Evolutionary conservation across 1,140 invertebrate species (phyloP).

Genomic region (Aplysia californica): DNA sequence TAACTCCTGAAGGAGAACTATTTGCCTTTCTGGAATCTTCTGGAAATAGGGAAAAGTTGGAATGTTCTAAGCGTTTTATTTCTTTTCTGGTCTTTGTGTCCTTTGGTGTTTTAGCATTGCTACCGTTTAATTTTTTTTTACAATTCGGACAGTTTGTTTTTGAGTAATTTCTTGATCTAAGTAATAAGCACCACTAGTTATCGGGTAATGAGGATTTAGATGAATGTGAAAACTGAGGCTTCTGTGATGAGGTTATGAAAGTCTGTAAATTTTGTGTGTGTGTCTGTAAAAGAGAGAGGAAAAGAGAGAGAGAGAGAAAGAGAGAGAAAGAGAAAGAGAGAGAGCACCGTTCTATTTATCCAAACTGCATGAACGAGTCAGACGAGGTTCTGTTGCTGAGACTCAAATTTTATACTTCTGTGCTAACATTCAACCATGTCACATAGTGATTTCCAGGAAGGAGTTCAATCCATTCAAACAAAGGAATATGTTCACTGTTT

Average conservation of each 20-base stretch:
- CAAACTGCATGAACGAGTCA: too few relatives aligned
- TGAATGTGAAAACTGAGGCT: background rate
- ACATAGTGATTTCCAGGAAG: too few relatives aligned
- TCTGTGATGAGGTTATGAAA: background rate
- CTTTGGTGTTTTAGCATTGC: background rate
- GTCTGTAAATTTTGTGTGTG: background rate
- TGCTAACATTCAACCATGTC: too few relatives aligned
- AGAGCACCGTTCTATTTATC: too few relatives aligned
- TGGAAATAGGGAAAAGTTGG: background rate
- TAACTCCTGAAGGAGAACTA: background rate
- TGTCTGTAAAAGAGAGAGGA: background rate
- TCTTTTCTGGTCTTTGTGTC: background rate
- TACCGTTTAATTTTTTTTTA: background rate
- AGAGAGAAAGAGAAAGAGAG: slow-evolving; percentile 16
- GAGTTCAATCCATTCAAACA: too few relatives aligned
- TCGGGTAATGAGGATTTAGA: background rate
- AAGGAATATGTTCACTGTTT: too few relatives aligned
- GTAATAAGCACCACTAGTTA: background rate
- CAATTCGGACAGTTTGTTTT: background rate
- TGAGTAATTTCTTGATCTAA: background rate
- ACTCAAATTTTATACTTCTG: too few relatives aligned
- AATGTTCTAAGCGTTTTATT: background rate
- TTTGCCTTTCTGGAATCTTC: background rate
- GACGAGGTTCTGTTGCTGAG: too few relatives aligned
- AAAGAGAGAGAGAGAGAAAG: slow-evolving; percentile 6